Conservation (phyloP, 2,888 invertebrate genomes). For the Gerris lacustris region DNA sequence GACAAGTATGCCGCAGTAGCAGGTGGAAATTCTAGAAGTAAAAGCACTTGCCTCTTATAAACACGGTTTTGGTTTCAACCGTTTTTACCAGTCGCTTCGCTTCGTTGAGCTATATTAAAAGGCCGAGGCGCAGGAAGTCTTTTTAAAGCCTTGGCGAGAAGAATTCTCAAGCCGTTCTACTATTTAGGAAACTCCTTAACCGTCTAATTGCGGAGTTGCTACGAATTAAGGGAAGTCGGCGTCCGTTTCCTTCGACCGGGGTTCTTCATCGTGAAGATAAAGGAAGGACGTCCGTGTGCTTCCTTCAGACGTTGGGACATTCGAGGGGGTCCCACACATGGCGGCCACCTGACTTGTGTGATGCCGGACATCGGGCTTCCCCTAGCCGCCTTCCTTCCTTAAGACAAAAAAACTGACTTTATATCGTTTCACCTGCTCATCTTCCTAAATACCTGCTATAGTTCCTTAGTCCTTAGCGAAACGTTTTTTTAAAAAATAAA, state of each 20-base stretch:
- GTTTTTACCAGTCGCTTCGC: not conserved
- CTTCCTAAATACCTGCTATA: not conserved
- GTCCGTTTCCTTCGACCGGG: not conserved
- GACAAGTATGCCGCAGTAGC: too few relatives aligned
- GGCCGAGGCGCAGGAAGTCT: not conserved
- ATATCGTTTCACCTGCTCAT: not conserved
- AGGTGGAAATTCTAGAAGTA: too few relatives aligned
- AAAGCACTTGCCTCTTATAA: not conserved
- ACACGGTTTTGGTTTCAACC: not conserved
- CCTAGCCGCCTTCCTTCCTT: not conserved
- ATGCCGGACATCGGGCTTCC: not conserved
- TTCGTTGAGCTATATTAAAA: not conserved
- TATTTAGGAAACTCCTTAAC: not conserved
- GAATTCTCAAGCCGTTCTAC: not conserved
- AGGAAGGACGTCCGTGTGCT: not conserved
- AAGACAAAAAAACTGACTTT: not conserved
- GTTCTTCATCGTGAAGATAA: not conserved
- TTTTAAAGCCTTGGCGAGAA: not conserved
- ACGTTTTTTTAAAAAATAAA: too few relatives aligned
- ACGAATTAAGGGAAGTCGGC: not conserved
- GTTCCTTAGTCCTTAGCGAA: not conserved
- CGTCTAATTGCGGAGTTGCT: not conserved
- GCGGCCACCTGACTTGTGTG: not conserved
- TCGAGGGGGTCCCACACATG: not conserved
- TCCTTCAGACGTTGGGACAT: constrained; percentile 1